Evolutionary conservation across 23 tunicate genomes (phyloP).

Genomic region (Clavelina lepadiformis): DNA sequence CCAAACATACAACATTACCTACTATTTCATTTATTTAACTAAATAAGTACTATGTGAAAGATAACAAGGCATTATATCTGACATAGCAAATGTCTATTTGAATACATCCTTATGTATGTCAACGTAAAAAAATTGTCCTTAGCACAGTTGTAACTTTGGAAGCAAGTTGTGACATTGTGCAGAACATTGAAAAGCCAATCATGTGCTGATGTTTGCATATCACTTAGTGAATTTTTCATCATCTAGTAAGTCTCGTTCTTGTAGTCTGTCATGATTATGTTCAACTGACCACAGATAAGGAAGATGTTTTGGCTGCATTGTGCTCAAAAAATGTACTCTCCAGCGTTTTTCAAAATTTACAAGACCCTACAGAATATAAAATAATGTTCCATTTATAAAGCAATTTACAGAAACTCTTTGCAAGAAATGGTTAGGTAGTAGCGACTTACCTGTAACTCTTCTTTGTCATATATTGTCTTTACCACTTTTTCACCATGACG

Average conservation of each 20-base stretch:
- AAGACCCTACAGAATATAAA: constrained; percentile 43
- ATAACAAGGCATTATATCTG: too few species aligned
- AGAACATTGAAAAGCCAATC: not conserved
- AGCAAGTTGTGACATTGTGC: too few species aligned
- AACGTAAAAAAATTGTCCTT: too few species aligned
- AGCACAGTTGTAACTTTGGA: too few species aligned
- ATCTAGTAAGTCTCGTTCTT: too few species aligned
- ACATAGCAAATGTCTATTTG: too few species aligned
- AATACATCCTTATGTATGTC: too few species aligned
- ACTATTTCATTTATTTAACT: too few species aligned
- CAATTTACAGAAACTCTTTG: not conserved
- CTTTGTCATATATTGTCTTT: constrained; percentile 9
- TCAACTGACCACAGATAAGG: constrained; percentile 88
- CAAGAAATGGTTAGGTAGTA: not conserved
- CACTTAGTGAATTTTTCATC: too few species aligned
- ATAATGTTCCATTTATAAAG: not conserved
- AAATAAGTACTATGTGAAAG: too few species aligned
- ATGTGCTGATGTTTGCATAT: not conserved
- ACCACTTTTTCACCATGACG: constrained; percentile 91
- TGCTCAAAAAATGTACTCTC: constrained; percentile 77
- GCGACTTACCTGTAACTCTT: constrained; percentile 29
- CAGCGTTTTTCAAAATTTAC: constrained; percentile 69
- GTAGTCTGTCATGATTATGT: constrained; percentile 71
- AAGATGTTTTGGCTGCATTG: constrained; percentile 79
- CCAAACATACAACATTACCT: too few species aligned